phyloP scores from a whole-genome alignment of 2,797 vertebrate genomes.

The Coranthus polyacanthus region DNA sequence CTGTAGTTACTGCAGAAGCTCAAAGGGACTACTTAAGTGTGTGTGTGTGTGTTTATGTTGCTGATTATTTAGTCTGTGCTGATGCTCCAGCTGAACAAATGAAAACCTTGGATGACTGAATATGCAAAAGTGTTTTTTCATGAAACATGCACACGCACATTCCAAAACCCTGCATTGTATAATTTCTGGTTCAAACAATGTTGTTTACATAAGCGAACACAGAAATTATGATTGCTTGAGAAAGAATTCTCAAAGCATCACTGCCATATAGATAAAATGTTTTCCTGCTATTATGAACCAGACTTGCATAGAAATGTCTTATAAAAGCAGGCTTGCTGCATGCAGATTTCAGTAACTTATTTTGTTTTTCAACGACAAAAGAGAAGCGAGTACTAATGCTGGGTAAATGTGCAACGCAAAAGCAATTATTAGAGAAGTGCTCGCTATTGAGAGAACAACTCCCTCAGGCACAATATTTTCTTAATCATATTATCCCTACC shows the following conservation, averaged over 20 bases:
- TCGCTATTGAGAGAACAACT: too few relatives aligned
- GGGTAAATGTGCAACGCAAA: not conserved
- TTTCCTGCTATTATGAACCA: not conserved
- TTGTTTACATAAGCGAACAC: conserved; percentile 45
- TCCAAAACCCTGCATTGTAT: conserved; percentile 34
- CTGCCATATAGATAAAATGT: not conserved
- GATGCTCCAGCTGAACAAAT: conserved; percentile 54
- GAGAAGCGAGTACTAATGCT: too few relatives aligned
- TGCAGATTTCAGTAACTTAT: not conserved
- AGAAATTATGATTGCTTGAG: conserved; percentile 3
- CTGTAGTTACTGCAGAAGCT: not conserved
- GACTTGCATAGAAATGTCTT: not conserved
- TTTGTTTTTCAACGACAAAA: too few relatives aligned
- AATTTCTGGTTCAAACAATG: conserved; percentile 35
- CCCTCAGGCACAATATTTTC: too few relatives aligned
- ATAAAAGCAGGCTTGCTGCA: not conserved
- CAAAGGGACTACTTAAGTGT: conserved; percentile 18
- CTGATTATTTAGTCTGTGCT: conserved; percentile 33
- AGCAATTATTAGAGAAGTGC: not conserved
- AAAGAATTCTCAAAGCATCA: not conserved
- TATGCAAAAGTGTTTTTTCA: conserved; percentile 25
- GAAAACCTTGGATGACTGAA: conserved; percentile 49
- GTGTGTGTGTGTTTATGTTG: conserved; percentile 1
- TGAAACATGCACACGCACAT: conserved; percentile 33
- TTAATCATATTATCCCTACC: conserved; percentile 1